phyloP scores from a whole-genome alignment of 1,140 invertebrate species.

The Drosophila chauvacae region DNA sequence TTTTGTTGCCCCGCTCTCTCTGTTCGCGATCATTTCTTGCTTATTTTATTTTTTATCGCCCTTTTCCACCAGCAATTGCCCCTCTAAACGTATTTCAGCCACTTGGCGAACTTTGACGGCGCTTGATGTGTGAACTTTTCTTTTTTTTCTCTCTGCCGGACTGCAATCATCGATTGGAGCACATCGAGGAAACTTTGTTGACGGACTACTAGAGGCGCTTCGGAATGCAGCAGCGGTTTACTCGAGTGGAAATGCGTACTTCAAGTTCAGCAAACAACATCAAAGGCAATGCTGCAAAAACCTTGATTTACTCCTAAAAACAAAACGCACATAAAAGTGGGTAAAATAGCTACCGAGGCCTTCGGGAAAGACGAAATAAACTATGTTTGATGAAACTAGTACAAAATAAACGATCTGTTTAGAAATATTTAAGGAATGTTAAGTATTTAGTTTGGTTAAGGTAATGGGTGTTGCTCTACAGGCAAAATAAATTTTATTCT shows the following conservation, averaged over 20 bases:
- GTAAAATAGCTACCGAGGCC: not conserved
- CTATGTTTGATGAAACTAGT: not conserved
- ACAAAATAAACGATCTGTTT: not conserved
- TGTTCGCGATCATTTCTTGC: constrained; percentile 23
- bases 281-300: constrained; percentile 23
- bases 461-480: too few relatives aligned
- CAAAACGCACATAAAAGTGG: not conserved
- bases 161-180: constrained; percentile 45
- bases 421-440: not conserved
- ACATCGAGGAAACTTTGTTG: constrained; percentile 42
- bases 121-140: constrained; percentile 56
- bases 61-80: constrained; percentile 1
- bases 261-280: constrained; percentile 44
- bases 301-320: constrained; percentile 16
- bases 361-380: not conserved
- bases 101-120: constrained; percentile 53
- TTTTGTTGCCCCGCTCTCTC: constrained; percentile 1
- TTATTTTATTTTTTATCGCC: constrained; percentile 8
- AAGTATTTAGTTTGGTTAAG: too few relatives aligned
- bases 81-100: constrained; percentile 10
- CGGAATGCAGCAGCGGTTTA: constrained; percentile 8
- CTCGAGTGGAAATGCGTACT: constrained; percentile 37
- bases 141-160: constrained; percentile 24
- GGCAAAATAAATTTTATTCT: too few relatives aligned
- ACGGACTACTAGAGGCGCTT: not conserved